phyloP scores from a whole-genome alignment of 2,888 invertebrate species.

The Agonopterix alstromeriana region DNA sequence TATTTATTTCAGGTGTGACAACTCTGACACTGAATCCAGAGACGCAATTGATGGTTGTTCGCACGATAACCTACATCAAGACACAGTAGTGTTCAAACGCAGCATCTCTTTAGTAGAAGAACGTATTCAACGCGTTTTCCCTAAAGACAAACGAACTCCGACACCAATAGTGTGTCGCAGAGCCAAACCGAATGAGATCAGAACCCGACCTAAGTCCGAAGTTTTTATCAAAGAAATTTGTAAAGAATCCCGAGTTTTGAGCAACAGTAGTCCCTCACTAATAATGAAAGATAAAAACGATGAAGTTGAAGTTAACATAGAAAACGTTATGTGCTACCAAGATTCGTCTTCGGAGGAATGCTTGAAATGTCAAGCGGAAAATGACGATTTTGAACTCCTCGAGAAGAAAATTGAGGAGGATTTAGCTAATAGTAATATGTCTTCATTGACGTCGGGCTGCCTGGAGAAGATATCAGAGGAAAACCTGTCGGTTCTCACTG shows the following conservation, averaged over 20 bases:
- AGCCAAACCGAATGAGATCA: conserved; percentile 13
- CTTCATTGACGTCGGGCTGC: conserved; percentile 36
- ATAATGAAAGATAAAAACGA: conserved; percentile 27
- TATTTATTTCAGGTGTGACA: conserved; percentile 60
- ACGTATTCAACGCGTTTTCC: conserved; percentile 50
- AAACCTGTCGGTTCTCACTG: conserved; percentile 46
- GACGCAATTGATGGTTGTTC: conserved; percentile 49
- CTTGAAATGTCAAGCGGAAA: conserved; percentile 43
- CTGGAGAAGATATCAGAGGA: conserved; percentile 66
- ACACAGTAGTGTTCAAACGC: conserved; percentile 61
- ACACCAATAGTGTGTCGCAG: conserved; percentile 17
- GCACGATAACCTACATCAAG: conserved; percentile 23
- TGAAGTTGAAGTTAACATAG: conserved; percentile 60
- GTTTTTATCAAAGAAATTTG: conserved; percentile 31
- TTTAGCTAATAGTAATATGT: conserved; percentile 29
- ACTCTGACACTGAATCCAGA: conserved; percentile 52
- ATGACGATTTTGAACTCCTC: conserved; percentile 56
- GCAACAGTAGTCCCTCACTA: conserved; percentile 56
- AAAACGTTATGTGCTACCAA: conserved; percentile 57
- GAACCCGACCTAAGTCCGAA: conserved; percentile 41
- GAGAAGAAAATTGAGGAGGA: conserved; percentile 60
- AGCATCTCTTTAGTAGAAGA: conserved; percentile 63
- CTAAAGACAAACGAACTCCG: conserved; percentile 40
- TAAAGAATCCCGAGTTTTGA: conserved; percentile 38
- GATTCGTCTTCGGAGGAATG: conserved; percentile 68